Conservation (phyloP, 2,888 invertebrate genomes). For the Danaus chrysippus region DNA sequence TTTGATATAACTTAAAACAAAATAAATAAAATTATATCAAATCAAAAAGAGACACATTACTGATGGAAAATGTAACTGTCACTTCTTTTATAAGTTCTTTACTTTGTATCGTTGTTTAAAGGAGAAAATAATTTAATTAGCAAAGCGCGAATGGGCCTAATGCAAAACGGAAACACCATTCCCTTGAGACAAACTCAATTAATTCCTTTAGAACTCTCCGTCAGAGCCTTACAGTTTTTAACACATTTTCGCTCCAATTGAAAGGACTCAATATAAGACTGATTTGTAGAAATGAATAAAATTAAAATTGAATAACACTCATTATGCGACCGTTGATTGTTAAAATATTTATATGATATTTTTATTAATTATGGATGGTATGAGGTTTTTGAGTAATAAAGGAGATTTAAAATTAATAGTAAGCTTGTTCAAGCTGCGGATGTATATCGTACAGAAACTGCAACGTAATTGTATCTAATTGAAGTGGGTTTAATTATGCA, state of each 20-base stretch:
- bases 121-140: conserved; percentile 68
- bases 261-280: conserved; percentile 21
- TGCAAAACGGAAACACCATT: conserved; percentile 68
- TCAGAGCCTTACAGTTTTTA: conserved; percentile 72
- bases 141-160: conserved; percentile 61
- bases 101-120: conserved; percentile 33
- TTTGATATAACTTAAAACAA: no score
- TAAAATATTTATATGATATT: background rate
- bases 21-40: no score
- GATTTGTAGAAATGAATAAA: conserved; percentile 11
- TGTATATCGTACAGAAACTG: background rate
- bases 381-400: background rate
- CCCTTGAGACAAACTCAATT: conserved; percentile 76
- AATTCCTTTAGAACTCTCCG: conserved; percentile 66
- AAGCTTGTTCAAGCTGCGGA: background rate
- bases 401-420: background rate
- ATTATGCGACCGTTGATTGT: background rate
- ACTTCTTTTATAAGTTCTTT: conserved; percentile 17
- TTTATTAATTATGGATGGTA: background rate
- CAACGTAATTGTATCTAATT: background rate
- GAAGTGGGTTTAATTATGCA: conserved; percentile 1
- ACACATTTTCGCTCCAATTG: conserved; percentile 47
- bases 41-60: no score
- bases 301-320: conserved; percentile 4
- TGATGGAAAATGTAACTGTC: no score